A percentile compares a stretch with the other conserved stretches of the same genome.
phyloP scores from a whole-genome alignment of 2,888 invertebrate species.

The Diplazon laetatorius region DNA sequence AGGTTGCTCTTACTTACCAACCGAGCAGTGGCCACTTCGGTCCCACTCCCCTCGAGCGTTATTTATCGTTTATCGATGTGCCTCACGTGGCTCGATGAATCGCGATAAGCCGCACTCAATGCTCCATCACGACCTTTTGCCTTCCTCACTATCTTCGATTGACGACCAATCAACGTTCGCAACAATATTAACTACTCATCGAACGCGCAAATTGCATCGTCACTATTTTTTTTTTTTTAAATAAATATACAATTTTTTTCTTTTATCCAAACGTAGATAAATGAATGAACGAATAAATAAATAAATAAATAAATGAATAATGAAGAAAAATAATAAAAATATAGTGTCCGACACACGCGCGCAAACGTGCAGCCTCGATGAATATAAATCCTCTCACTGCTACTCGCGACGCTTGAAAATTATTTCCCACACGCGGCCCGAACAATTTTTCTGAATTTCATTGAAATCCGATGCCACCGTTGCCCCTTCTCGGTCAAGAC shows the following conservation, averaged over 20 bases:
- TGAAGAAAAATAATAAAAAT: conserved; percentile 16
- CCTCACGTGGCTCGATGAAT: conserved; percentile 29
- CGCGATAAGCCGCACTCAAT: conserved; percentile 1
- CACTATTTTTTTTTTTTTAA: background rate
- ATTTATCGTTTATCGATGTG: conserved; percentile 48
- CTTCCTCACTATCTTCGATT: conserved; percentile 17
- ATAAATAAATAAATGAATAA: too few species aligned
- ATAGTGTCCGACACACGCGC: conserved; percentile 21
- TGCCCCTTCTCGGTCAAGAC: background rate
- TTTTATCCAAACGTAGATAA: too few species aligned
- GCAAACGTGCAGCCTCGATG: conserved; percentile 41
- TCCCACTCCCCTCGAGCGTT: conserved; percentile 27
- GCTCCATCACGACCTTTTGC: conserved; percentile 14
- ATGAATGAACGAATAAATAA: too few species aligned
- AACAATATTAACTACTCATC: background rate
- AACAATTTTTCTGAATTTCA: conserved; percentile 21
- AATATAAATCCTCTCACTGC: conserved; percentile 43
- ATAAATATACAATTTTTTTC: background rate
- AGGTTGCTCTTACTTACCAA: conserved; percentile 25
- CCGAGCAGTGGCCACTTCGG: too few species aligned
- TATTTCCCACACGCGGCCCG: conserved; percentile 25
- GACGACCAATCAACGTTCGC: background rate
- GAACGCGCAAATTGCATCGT: background rate
- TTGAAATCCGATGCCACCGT: conserved; percentile 55
- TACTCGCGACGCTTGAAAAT: conserved; percentile 38